Conservation (phyloP, 2,113 vertebrate species). For the Tylochromis polylepis region DNA sequence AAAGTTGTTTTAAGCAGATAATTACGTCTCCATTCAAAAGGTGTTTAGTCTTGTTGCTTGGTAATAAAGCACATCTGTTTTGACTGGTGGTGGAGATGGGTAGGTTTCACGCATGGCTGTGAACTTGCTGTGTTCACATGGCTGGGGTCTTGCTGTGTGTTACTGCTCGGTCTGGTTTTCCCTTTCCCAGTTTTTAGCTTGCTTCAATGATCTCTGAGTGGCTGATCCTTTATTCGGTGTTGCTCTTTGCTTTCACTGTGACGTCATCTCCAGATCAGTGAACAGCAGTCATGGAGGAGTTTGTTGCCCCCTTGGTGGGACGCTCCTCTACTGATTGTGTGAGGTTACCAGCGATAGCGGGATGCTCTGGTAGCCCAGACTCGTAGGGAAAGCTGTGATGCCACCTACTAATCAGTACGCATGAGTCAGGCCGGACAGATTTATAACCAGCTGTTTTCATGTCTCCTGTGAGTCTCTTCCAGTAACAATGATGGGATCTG, state of each 20-base stretch:
- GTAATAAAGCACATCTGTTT: not conserved
- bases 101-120: constrained; percentile 2
- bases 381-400: not conserved
- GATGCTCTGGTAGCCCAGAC: not conserved
- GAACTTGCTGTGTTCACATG: too few relatives aligned
- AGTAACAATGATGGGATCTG: not conserved
- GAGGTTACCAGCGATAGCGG: not conserved
- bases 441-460: not conserved
- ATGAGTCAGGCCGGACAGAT: not conserved
- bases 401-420: not conserved
- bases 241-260: not conserved
- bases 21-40: not conserved
- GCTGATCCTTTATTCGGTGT: not conserved
- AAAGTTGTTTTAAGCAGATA: not conserved
- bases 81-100: not conserved
- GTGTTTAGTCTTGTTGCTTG: not conserved
- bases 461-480: not conserved
- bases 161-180: not conserved
- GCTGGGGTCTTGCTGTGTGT: not conserved
- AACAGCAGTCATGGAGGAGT: not conserved
- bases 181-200: not conserved
- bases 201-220: not conserved
- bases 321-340: not conserved
- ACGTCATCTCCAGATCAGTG: not conserved
- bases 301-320: not conserved